Evolutionary conservation across 2,797 vertebrate species (phyloP).

Genomic region (Intellagama lesueurii): DNA sequence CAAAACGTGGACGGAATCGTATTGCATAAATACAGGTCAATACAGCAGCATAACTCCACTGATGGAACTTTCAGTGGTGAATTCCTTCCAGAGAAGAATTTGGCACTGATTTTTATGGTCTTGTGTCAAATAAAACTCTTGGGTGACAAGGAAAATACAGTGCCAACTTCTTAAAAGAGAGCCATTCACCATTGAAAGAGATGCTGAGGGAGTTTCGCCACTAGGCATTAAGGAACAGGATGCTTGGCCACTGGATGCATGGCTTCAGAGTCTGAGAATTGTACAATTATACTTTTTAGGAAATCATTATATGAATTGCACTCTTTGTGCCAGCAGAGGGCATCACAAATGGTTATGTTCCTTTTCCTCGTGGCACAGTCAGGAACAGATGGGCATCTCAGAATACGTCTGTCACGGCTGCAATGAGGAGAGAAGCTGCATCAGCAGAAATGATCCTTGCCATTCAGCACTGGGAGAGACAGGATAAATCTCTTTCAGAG

Average conservation of each 20-base stretch:
- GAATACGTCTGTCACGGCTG: too few relatives aligned
- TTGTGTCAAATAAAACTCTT: too few relatives aligned
- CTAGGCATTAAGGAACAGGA: not conserved
- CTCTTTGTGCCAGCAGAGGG: conserved; percentile 60
- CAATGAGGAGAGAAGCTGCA: not conserved
- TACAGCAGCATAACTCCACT: too few relatives aligned
- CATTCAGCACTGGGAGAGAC: not conserved
- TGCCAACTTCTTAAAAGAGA: too few relatives aligned
- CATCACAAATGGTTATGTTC: conserved; percentile 6
- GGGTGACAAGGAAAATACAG: too few relatives aligned
- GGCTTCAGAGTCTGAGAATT: conserved; percentile 4
- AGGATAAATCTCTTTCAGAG: not conserved
- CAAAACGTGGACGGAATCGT: too few relatives aligned
- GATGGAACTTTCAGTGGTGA: too few relatives aligned
- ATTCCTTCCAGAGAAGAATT: too few relatives aligned
- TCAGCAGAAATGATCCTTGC: not conserved
- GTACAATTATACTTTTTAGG: not conserved
- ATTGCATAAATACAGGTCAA: too few relatives aligned
- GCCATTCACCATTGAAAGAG: too few relatives aligned
- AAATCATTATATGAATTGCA: not conserved
- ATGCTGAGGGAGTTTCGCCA: too few relatives aligned
- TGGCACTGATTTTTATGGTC: too few relatives aligned
- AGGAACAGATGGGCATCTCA: not conserved
- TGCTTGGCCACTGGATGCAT: not conserved
- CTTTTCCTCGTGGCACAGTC: not conserved